Evolutionary conservation across 1,140 invertebrate species (phyloP).

Genomic region (Cheumatopsyche charites): DNA sequence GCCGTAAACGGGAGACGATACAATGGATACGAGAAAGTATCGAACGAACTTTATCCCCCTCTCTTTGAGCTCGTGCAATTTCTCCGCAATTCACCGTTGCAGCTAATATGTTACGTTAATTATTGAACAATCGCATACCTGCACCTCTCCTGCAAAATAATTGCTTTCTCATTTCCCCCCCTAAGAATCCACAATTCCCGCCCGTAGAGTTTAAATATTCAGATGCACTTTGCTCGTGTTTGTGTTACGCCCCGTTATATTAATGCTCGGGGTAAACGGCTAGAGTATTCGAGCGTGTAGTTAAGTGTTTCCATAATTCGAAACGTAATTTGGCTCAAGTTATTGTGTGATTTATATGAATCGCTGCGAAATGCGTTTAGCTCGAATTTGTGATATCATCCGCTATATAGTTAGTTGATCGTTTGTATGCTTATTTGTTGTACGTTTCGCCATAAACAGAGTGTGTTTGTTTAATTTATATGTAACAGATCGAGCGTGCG

Average conservation of each 20-base stretch:
- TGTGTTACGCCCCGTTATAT: neutral
- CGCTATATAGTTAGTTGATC: neutral
- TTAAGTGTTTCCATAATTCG: constrained; percentile 33
- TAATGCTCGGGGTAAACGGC: constrained; percentile 8
- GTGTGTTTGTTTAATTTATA: neutral
- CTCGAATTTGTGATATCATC: neutral
- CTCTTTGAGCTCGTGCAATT: neutral
- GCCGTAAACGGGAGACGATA: too few species aligned
- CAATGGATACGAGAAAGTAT: too few species aligned
- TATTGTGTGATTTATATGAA: constrained; percentile 32
- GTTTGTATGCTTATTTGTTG: too few species aligned
- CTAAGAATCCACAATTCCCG: neutral
- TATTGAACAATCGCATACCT: too few species aligned
- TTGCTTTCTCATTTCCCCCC: neutral
- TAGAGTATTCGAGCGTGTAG: neutral
- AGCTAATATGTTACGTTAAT: neutral
- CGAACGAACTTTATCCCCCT: too few species aligned
- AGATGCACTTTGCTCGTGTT: constrained; percentile 24
- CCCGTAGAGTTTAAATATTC: constrained; percentile 15
- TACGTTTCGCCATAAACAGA: neutral
- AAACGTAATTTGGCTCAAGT: constrained; percentile 29
- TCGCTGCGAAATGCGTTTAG: neutral
- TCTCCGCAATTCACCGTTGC: neutral
- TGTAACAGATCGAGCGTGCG: neutral
- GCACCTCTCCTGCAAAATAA: neutral